Evolutionary conservation across 2,888 invertebrate genomes (phyloP), one percentile per base, ranked within the genome.

Genomic region (Drosophila pseudotalamancana): DNA sequence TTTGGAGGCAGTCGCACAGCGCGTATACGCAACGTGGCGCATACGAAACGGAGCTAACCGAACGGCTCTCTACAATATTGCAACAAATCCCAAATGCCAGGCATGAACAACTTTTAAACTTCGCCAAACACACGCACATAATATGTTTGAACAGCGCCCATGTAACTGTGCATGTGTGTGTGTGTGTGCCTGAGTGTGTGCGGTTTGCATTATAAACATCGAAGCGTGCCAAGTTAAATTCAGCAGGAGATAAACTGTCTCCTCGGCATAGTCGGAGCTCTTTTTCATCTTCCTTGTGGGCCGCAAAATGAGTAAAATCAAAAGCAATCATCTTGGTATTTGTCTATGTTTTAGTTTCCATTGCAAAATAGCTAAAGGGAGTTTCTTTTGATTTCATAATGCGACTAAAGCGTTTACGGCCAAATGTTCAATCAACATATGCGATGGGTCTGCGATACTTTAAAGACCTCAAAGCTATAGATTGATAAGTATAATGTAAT

Each of bases 41-140:
- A 85, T 85, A 85, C 82, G 51, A 72, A 85, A 53, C 72, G 72
- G 57, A 48, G 35, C 51, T 23, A 62, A 45, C 48, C 57, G 45
- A 67, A 50, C 27, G 48, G 43, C 59, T 55, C 55, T 63, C 59
- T 63, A 66, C 49, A 75, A 85, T 83, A 71, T 82, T 77, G 80
- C 62, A 79, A 67, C 86, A 76, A 81, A 82, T 81, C 83, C 80
- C 68, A 79, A 85, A 85, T 81, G 83, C 81, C 45, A 83, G 68
- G 70, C 86, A 81, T 82, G 81, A 83, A 73, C 70, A 81, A 85
- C 80, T 85, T 81, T 82, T 82, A 73, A 81, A 79, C 82, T 84
- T 71, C 31, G 42, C 59, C 49, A 46, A 35, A 57, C 67, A 55
- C 64, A 46, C 55, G 27, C 56, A 54, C 32, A 61, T 51, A 53